These are phyloP conservation scores for Zaprionus vittiger DNA, from an alignment of 1,140 invertebrate species.

Conservation along the genomic window DNA sequence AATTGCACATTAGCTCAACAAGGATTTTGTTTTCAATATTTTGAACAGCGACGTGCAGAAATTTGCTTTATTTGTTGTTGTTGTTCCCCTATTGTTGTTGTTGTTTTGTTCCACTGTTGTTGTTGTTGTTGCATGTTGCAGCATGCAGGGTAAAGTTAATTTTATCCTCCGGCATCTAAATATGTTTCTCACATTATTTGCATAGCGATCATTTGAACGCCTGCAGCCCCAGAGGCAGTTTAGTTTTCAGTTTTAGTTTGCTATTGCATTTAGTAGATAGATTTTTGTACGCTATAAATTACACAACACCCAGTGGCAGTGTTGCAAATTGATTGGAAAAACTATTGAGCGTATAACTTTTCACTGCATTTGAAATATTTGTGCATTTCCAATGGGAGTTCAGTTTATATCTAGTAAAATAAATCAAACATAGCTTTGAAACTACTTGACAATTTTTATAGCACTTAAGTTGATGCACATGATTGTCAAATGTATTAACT, in stretches of 20 bases:
- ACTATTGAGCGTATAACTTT: background rate
- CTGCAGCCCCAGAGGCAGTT: background rate
- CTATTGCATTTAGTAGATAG: slow-evolving; percentile 18
- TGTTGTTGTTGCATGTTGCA: background rate
- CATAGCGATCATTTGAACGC: slow-evolving; percentile 27
- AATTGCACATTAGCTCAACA: slow-evolving; percentile 70
- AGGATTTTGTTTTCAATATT: slow-evolving; percentile 69
- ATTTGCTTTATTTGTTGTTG: slow-evolving; percentile 1
- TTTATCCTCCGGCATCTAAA: slow-evolving; percentile 3
- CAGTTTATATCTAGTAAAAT: too few species aligned
- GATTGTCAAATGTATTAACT: background rate
- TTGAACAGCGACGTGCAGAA: slow-evolving; percentile 41
- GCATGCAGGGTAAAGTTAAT: slow-evolving; percentile 26
- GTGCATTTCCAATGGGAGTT: background rate
- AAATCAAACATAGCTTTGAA: too few species aligned
- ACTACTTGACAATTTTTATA: too few species aligned
- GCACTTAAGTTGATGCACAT: too few species aligned
- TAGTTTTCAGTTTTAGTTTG: background rate
- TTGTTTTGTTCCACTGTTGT: slow-evolving; percentile 12
- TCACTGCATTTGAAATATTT: background rate
- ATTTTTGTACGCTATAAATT: background rate
- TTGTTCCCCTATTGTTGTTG: slow-evolving; percentile 16
- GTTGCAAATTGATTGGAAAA: slow-evolving; percentile 1
- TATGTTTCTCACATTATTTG: slow-evolving; percentile 25
- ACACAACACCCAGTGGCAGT: background rate